Evolutionary conservation across 2,888 invertebrate species (phyloP), one percentile per base, ranked within the genome.

Genomic region (Trachelus stipa): DNA sequence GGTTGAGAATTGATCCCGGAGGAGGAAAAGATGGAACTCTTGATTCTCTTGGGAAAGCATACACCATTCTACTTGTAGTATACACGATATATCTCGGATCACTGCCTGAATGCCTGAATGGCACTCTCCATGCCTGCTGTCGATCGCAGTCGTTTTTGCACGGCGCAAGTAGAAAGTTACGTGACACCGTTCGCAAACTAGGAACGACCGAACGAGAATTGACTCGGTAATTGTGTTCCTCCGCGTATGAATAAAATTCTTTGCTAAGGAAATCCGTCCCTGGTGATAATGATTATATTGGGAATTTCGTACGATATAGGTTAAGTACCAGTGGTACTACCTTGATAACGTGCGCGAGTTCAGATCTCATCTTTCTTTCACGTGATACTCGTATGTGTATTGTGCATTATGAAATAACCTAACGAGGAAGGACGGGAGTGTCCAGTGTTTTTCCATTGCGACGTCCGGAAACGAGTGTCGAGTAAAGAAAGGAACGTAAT

Each of bases 151-250:
- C 34, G 33, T 71, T 71, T 71, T 71, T 71, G 71, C 71, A 71
- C 71, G 71, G 31, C 12, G 30, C 71, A 71, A 71, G 71, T 71
- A 71, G 71, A 71, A 71, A 71, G 71, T 71, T 71, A 71, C 71
- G 71, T 71, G 71, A 71, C 71, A 71, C 71, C 71, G 71, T 71
- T 71, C 71, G 71, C 56, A 56, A 56, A 56, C 56, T 56, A 34
- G 33, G 71, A 71, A 31, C 71, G 33, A 31, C 9, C 31, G 71
- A 34, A 34, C 71, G 71, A 31, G 71, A 71, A 31, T 31, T 33
- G 71, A 71, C 71, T 31, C 33, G 71, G 71, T 34, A 34, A 71
- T 71, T 34, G 71, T 31, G 34, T 34, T 34, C 71, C 31, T 71
- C 71, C 56, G 56, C 23, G 56, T 56, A 56, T 56, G 56, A 56